Evolutionary conservation across 2,797 vertebrate species (phyloP).

Genomic region (Pempheris klunzingeri): DNA sequence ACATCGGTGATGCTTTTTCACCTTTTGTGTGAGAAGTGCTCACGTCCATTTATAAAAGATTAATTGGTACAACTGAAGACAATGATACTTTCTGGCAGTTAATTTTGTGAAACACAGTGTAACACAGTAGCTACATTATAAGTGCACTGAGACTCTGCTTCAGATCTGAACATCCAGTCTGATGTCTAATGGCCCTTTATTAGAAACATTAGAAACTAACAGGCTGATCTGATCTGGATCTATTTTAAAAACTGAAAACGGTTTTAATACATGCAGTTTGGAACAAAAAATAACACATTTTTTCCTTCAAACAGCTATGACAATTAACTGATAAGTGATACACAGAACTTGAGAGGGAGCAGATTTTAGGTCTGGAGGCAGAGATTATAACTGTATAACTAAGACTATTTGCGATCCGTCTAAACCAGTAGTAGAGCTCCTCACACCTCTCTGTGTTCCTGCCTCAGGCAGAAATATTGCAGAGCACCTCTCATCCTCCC

Average conservation of each 20-base stretch:
- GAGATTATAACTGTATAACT: background rate
- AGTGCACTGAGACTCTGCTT: slow-evolving; percentile 1
- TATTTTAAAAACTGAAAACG: no score
- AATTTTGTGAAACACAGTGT: background rate
- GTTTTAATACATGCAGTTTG: background rate
- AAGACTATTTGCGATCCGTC: background rate
- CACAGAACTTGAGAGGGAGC: background rate
- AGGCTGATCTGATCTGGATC: background rate
- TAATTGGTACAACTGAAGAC: background rate
- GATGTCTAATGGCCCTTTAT: no score
- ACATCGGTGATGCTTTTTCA: background rate
- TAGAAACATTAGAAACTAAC: background rate
- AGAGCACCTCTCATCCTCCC: slow-evolving; percentile 14
- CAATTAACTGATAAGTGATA: background rate
- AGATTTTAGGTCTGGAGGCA: slow-evolving; percentile 1
- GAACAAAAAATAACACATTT: background rate
- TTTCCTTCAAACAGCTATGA: background rate
- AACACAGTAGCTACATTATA: background rate
- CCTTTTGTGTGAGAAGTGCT: no score
- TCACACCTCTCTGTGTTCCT: background rate
- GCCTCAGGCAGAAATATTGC: slow-evolving; percentile 8
- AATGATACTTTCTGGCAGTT: background rate
- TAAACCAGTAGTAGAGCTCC: background rate
- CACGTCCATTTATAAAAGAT: background rate
- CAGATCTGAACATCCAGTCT: no score